Base-by-base conservation (phyloP, 2,888 invertebrate species). In the Mesochorus sp. region DNA sequence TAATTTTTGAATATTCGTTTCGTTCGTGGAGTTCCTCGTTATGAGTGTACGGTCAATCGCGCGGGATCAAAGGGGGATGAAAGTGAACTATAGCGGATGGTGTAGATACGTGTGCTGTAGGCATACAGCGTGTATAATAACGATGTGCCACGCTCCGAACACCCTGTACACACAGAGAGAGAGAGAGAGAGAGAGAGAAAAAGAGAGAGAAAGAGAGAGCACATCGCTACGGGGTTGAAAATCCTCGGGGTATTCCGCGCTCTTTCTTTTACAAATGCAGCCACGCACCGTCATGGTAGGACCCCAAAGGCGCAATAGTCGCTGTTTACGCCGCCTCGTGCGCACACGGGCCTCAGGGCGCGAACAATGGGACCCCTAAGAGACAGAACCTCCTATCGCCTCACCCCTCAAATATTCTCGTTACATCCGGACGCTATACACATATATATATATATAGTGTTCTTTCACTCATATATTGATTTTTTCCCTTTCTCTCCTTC, bases 1-100 rank as follows among this genome's bases (percentile, higher is more conserved):
- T 84, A 84, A 84, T 84, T 84, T 82, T 81, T 59, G 76, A 82
- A 81, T 75, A 76, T 80, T 44, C 71, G 71, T 57, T 74, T 61
- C 80, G 78, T 24, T 24, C 34, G 61, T n/a, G 19, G 31, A 31
- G 28, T 44, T 42, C 53, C 66, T 42, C 19, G n/a, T 28, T 62
- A 47, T 47, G 34, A 66, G 61, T 47, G 59, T 61, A 53, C 42
- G 53, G 66, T 68, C 34, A 28, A 47, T 59, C 64, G 78, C 70
- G 66, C 80, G 80, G 79, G 80, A 34, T n/a, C 64, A 53, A 59
- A 26, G 55, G 49, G 80, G 80, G 73, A 75, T 64, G 66, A 42
- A 61, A 49, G 62, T 24, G 42, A 37, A 17, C 24, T 34, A 34
- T 26, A 57, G 14, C 39, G 28, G 51, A 37, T 24, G 37, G 17